A percentile compares a stretch with the other conserved stretches of the same genome.
Conservation (phyloP, 2,888 invertebrate genomes). For the Lamproptera curius region DNA sequence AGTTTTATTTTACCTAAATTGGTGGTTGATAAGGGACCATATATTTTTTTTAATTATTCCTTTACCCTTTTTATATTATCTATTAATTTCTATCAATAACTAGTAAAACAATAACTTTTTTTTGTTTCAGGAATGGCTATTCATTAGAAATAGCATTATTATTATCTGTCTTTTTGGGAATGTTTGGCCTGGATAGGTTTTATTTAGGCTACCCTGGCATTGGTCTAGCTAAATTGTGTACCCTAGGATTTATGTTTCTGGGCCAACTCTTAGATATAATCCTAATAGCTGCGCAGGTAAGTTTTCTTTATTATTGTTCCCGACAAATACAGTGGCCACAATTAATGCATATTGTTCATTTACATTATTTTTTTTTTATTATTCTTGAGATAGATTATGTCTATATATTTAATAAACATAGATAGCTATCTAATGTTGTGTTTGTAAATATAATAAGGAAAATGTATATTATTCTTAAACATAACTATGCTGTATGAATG, state of each 20-base stretch:
- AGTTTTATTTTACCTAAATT: not conserved
- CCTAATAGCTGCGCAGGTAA: constrained; percentile 92
- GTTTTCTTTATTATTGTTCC: not conserved
- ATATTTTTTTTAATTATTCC: too few relatives aligned
- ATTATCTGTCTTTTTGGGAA: constrained; percentile 97
- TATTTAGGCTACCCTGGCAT: constrained; percentile 99
- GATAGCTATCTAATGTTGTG: too few relatives aligned
- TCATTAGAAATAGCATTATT: constrained; percentile 94
- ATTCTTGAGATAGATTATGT: too few relatives aligned
- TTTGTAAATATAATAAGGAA: too few relatives aligned
- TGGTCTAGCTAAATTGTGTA: constrained; percentile 95
- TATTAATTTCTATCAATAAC: too few relatives aligned
- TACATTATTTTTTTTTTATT: not conserved
- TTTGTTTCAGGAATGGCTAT: constrained; percentile 89
- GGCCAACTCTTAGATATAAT: constrained; percentile 97
- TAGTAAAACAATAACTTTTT: constrained; percentile 14
- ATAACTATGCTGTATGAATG: too few relatives aligned
- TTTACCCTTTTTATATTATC: too few relatives aligned
- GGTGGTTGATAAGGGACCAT: not conserved
- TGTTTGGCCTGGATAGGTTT: constrained; percentile 98
- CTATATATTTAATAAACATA: too few relatives aligned
- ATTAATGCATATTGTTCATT: not conserved
- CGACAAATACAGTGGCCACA: too few relatives aligned
- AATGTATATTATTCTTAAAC: too few relatives aligned
- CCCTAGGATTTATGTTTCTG: constrained; percentile 97